Conservation (phyloP, 1,140 invertebrate species). For the Formica selysi region DNA sequence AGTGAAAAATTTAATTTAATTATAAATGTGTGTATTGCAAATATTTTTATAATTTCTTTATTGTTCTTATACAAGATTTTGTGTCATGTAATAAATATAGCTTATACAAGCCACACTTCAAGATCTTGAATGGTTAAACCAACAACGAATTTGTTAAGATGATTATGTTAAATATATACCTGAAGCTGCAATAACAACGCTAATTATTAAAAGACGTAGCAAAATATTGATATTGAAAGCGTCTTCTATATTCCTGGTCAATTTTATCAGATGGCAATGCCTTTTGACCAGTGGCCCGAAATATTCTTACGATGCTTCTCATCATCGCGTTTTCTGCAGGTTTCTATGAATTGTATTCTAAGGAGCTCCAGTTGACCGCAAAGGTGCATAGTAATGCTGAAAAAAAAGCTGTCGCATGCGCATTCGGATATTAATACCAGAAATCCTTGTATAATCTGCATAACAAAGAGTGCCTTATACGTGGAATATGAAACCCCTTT, state of each 20-base stretch:
- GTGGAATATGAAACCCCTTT: conserved; percentile 20
- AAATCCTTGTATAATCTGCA: conserved; percentile 26
- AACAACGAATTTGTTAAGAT: neutral
- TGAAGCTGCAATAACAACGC: conserved; percentile 63
- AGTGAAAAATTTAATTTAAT: neutral
- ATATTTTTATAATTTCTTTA: conserved; percentile 1
- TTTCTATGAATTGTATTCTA: neutral
- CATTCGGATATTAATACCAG: conserved; percentile 15
- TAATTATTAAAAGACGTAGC: conserved; percentile 60
- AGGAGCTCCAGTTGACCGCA: conserved; percentile 66
- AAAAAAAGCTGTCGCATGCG: conserved; percentile 63
- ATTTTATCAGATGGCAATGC: conserved; percentile 47
- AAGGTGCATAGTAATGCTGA: conserved; percentile 59
- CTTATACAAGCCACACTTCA: too few species aligned
- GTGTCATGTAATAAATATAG: neutral
- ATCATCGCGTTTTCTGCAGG: neutral
- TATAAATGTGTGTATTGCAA: neutral
- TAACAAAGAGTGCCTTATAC: neutral
- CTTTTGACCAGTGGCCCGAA: conserved; percentile 39
- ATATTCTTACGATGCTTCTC: neutral
- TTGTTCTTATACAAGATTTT: neutral
- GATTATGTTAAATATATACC: conserved; percentile 41
- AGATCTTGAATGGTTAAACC: neutral
- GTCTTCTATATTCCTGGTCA: conserved; percentile 58
- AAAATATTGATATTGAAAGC: conserved; percentile 57